These are phyloP conservation scores for Unio pictorum DNA, from an alignment of 2,888 invertebrate species.

Conservation along the genomic window DNA sequence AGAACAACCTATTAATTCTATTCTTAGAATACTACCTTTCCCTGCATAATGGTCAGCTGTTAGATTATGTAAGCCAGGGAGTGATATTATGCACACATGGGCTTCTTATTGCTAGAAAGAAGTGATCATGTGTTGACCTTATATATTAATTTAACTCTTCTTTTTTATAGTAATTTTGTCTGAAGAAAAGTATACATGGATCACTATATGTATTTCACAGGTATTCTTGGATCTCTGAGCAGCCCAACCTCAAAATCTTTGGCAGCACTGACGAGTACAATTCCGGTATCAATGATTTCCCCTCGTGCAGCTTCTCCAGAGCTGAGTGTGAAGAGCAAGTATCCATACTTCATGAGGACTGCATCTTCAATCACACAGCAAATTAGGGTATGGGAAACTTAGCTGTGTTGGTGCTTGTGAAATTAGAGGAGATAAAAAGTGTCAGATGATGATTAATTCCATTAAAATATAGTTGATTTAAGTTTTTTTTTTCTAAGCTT, in stretches of 20 bases:
- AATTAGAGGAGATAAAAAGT: too few relatives aligned
- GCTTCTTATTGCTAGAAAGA: too few relatives aligned
- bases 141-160: background rate
- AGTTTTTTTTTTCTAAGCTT: too few relatives aligned
- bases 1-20: too few relatives aligned
- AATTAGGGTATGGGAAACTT: slow-evolving; percentile 40
- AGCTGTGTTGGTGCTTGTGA: too few relatives aligned
- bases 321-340: slow-evolving; percentile 53
- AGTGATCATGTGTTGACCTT: background rate
- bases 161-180: slow-evolving; percentile 13
- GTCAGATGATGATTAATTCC: too few relatives aligned
- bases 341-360: slow-evolving; percentile 62
- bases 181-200: too few relatives aligned
- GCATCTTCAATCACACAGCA: slow-evolving; percentile 40
- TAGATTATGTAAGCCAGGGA: too few relatives aligned
- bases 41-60: too few relatives aligned
- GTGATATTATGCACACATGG: too few relatives aligned
- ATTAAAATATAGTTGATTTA: too few relatives aligned
- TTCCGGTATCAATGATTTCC: slow-evolving; percentile 74
- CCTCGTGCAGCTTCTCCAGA: slow-evolving; percentile 37
- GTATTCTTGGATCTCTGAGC: slow-evolving; percentile 75
- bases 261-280: slow-evolving; percentile 74
- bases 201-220: slow-evolving; percentile 52
- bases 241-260: slow-evolving; percentile 75
- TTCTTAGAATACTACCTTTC: too few relatives aligned